Conservation (phyloP, 2,113 vertebrate genomes). For the Phaethon lepturus region DNA sequence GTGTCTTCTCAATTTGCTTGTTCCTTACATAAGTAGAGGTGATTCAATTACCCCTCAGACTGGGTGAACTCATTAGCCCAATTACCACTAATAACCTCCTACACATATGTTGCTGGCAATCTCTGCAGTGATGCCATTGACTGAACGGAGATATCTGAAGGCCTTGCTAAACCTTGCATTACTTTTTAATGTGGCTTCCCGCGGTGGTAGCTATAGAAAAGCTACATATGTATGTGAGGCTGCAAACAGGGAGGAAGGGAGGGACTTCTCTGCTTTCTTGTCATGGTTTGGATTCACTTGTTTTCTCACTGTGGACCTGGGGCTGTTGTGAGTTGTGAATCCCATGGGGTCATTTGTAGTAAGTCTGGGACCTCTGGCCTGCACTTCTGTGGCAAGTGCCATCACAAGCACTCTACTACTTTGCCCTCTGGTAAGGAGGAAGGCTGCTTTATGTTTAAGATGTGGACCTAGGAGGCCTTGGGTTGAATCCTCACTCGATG, state of each 20-base stretch:
- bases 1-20: conserved; percentile 37
- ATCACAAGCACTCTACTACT: not conserved
- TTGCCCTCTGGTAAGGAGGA: not conserved
- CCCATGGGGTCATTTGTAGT: not conserved
- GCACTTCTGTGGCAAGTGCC: not conserved
- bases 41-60: conserved; percentile 44
- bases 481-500: not conserved
- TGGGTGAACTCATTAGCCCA: conserved; percentile 47
- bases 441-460: not conserved
- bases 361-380: not conserved
- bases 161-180: conserved; percentile 5
- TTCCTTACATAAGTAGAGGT: conserved; percentile 35
- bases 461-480: not conserved
- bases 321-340: not conserved
- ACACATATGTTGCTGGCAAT: not conserved
- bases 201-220: not conserved
- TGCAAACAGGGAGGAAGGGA: not conserved
- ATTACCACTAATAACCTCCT: conserved; percentile 47
- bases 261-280: not conserved
- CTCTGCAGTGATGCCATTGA: conserved; percentile 12
- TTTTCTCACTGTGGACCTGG: not conserved
- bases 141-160: not conserved
- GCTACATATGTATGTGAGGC: not conserved
- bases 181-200: not conserved
- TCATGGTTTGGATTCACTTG: not conserved